Base-by-base conservation (phyloP, 2,113 vertebrate genomes). In the Nerophis lumbriciformis region DNA sequence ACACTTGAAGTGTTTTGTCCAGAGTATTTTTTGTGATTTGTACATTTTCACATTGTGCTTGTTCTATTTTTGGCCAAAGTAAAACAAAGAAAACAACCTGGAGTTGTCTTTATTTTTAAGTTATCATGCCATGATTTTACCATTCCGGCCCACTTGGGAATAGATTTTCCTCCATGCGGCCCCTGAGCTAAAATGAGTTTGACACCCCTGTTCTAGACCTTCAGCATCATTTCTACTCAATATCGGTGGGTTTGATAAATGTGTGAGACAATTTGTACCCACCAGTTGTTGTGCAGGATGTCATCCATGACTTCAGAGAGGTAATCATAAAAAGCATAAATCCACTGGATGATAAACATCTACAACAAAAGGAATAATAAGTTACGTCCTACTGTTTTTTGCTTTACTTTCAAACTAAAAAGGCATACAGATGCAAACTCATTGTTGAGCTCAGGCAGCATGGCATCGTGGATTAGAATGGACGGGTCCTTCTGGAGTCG, bases 231-330 rank as follows among this genome's bases (percentile, higher is more conserved):
- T 42, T 42, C 7, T 42, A 42, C 39, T 42, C 8, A 10, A 42
- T 42, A 42, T 42, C 10, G 28, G 28, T 28, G 28, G 28, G 2
- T 28, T 28, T 52, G 6, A 39, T 49, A 5, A 49, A 8, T 45
- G 6, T 19, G 0, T 57, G 2, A 4, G 35, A 39, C 44, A 37
- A 48, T 12, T 52, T 36, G 11, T 37, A 45, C 50, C 38, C 8
- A 97, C 97, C 97, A 99, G 85, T 97, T 98, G 80, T 91, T 97
- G 75, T 96, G 94, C 48, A 97, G 91, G 58, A 96, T 72, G 79
- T 92, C 92, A 59, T 95, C 94, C 73, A 94, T 91, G 77, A 90
- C 89, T 82, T 94, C 93, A 0, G 89, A 87, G 66, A 94, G 61
- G 64, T 94, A 97, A 70, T 95, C 92, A 39, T 87, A 83, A 0